Conservation (phyloP, 2,113 vertebrate species). For the Nesoenas mayeri region DNA sequence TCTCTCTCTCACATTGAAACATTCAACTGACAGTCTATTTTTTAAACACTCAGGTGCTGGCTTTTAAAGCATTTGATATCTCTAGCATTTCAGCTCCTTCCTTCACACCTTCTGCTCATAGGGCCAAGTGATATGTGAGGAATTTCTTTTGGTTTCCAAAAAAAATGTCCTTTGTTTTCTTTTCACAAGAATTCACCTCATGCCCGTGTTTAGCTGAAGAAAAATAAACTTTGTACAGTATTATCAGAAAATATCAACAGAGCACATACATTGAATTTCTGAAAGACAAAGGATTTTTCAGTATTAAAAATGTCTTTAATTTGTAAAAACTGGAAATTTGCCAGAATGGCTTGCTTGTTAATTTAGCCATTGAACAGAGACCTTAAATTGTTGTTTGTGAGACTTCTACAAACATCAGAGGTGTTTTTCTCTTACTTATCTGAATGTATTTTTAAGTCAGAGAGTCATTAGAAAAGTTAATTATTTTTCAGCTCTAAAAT, state of each 20-base stretch:
- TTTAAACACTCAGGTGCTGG: conserved; percentile 48
- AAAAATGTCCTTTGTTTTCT: conserved; percentile 43
- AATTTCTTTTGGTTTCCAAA: conserved; percentile 36
- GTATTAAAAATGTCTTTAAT: conserved; percentile 2
- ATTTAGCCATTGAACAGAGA: neutral
- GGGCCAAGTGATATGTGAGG: conserved; percentile 26
- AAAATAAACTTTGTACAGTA: conserved; percentile 9
- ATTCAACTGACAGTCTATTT: conserved; percentile 62
- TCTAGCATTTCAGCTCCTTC: conserved; percentile 47
- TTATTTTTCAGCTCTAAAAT: neutral
- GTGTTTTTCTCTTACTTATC: neutral
- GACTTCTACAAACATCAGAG: neutral
- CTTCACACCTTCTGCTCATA: conserved; percentile 56
- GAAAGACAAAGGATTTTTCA: conserved; percentile 28
- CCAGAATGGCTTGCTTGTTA: neutral
- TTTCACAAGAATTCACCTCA: conserved; percentile 7
- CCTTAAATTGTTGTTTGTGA: neutral
- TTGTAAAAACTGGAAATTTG: conserved; percentile 35
- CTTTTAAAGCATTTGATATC: conserved; percentile 63
- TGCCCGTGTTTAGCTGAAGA: conserved; percentile 18
- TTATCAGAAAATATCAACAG: conserved; percentile 11
- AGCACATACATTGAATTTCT: neutral
- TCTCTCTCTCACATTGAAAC: conserved; percentile 37
- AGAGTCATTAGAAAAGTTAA: neutral
- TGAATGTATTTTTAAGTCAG: neutral